Evolutionary conservation across 2,113 vertebrate species (phyloP), one percentile per base, ranked within the genome.

Genomic region (Cacatua alba): DNA sequence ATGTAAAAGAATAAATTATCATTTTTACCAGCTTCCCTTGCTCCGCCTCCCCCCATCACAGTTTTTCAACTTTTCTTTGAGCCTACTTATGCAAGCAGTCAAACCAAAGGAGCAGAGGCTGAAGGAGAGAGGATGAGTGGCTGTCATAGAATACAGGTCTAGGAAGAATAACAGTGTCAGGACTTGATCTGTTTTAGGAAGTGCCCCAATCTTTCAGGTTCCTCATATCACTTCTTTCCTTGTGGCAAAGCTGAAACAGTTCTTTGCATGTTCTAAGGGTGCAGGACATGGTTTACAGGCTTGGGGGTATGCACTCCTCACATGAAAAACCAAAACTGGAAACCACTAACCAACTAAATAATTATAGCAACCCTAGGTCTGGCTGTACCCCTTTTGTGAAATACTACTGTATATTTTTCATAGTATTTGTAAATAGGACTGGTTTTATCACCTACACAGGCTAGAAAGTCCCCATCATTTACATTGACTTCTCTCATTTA

Each of bases 151-250:
- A 59, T 70, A 59, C 43, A 64, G 33, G 5, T 57, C 64, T 39
- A 57, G 1, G 3, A 70, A 5, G 0, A 11, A 17, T 74, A 39
- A 11, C 18, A 0, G 1, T 3, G 3, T 1, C 7, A 0, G 41
- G n/a, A 25, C 10, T 11, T 24, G 26, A 67, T 8, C 39, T 9
- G 44, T 3, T 55, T 44, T 52, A 76, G 59, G 43, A 80, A 72
- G 2, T 17, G n/a, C 2, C 20, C 18, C n/a, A 39, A 49, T 25
- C 37, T 33, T 77, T 31, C 46, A 44, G 21, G 43, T 3, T 65
- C 35, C 10, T 72, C 14, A 0, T 6, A 35, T 9, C 70, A 46
- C 31, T 79, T 51, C 35, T 39, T 41, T 44, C 31, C 46, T n/a
- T 55, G 9, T 6, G 68, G 53, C 63, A 90, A 15, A 85, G 53